Evolutionary conservation across 2,888 invertebrate species (phyloP).

Genomic region (Drosophila meridiana): DNA sequence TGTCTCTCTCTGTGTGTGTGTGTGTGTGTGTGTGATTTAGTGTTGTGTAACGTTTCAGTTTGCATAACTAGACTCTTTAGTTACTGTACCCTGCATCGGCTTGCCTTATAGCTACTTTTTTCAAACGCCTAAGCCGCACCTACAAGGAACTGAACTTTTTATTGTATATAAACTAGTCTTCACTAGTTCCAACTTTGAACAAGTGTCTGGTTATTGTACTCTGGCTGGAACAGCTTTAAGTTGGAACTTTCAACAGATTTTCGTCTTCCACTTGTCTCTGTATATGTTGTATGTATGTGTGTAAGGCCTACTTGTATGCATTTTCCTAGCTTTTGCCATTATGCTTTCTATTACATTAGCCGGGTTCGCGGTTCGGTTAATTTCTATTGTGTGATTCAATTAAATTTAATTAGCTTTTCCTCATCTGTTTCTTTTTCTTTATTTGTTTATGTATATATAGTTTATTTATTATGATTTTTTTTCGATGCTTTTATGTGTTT

Average conservation of each 20-base stretch:
- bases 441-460: slow-evolving; percentile 23
- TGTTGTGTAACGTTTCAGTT: slow-evolving; percentile 3
- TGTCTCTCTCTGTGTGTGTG: neutral
- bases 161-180: neutral
- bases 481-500: slow-evolving; percentile 53
- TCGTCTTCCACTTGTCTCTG: neutral
- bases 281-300: slow-evolving; percentile 5
- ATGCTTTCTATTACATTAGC: slow-evolving; percentile 23
- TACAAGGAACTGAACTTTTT: slow-evolving; percentile 1
- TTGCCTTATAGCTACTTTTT: neutral
- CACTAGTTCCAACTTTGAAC: neutral
- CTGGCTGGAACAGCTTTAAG: slow-evolving; percentile 7
- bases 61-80: neutral
- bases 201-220: neutral
- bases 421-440: slow-evolving; percentile 1
- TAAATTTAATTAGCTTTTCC: slow-evolving; percentile 34
- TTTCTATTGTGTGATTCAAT: slow-evolving; percentile 36
- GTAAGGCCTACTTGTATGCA: slow-evolving; percentile 23
- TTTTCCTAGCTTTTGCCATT: slow-evolving; percentile 18
- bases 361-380: slow-evolving; percentile 17
- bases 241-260: neutral
- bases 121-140: neutral
- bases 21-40: slow-evolving; percentile 4
- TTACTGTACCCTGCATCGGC: neutral
- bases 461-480: slow-evolving; percentile 19